Percentiles rank a stretch among this genome's conserved stretches.
These are phyloP conservation scores for Hippocampus zosterae DNA, from an alignment of 2,113 vertebrate species.

Conservation along the genomic window DNA sequence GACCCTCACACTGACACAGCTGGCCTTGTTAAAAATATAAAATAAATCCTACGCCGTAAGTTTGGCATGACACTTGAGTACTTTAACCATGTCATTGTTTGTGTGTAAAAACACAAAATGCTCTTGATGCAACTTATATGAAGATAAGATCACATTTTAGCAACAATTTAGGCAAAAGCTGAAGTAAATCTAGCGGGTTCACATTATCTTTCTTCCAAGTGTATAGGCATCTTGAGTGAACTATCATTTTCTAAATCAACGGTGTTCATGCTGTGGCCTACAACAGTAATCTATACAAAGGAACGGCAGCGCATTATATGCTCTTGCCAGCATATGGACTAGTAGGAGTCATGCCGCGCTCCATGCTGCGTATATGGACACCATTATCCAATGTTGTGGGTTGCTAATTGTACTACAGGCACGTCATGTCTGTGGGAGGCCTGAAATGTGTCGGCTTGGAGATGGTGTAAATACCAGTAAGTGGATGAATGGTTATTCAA, in stretches of 20 bases:
- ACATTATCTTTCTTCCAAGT: no score
- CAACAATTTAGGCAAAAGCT: no score
- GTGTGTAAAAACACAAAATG: no score
- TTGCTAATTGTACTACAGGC: conserved; percentile 57
- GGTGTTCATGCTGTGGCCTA: neutral
- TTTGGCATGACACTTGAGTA: no score
- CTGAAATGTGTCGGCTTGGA: conserved; percentile 44
- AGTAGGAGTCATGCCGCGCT: conserved; percentile 48
- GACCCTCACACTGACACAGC: no score
- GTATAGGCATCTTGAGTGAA: no score
- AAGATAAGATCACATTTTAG: no score
- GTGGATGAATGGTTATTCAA: conserved; percentile 29
- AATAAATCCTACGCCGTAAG: no score
- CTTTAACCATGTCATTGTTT: no score
- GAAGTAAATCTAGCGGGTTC: no score
- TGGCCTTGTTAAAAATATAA: no score
- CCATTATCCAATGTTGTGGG: conserved; percentile 57
- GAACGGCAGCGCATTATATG: conserved; percentile 26
- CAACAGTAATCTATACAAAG: neutral
- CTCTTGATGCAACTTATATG: no score
- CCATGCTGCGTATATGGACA: conserved; percentile 56
- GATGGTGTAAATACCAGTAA: conserved; percentile 56
- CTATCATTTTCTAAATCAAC: neutral
- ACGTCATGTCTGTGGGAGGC: conserved; percentile 47
- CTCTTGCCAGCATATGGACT: conserved; percentile 49